Evolutionary conservation across 2,888 invertebrate species (phyloP), one percentile per base, ranked within the genome.

Genomic region (Dusona sp.): DNA sequence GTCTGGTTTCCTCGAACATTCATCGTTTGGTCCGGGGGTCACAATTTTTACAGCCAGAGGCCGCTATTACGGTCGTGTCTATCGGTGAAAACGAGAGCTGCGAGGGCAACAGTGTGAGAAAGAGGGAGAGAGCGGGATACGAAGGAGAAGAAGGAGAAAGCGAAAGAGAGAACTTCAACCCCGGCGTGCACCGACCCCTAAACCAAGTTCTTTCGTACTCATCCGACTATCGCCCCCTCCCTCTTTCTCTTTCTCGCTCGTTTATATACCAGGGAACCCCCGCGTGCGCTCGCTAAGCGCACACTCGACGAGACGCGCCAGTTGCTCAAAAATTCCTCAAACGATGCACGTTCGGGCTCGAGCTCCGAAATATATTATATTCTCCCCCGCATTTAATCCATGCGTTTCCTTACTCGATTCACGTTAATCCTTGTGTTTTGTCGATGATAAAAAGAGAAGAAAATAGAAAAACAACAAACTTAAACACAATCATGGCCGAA

Each of bases 171-270:
- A 79, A 68, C 48, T 86, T 81, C 84, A 86, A 84, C 86, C 86
- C 86, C 74, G 81, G 64, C 84, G 86, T 86, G 70, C 86, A 84
- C 78, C 86, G 84, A 84, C 84, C 86, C 86, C 86, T 78, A 84
- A 84, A 86, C 81, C 78, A 45, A 74, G 75, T 83, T 79, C 82
- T 84, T 83, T 81, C 85, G 88, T 87, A 75, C 74, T 84, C 78
- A 45, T 70, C 42, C 83, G 73, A 79, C 22, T 75, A 51, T 68
- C 65, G 79, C 83, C 79, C 61, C 77, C 57, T 57, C 82, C 48
- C 74, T 54, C 8, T 33, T 19, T 33, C 54, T 64, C 72, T 51
- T 33, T 25, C 57, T 79, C 73, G 45, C 54, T 57, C 65, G 68
- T 45, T 45, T 51, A n/a, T 73, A 36, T 57, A 51, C 61, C 51